These are phyloP conservation scores for Diploscapter pachys DNA, from an alignment of 1,140 invertebrate species.

Conservation along the genomic window DNA sequence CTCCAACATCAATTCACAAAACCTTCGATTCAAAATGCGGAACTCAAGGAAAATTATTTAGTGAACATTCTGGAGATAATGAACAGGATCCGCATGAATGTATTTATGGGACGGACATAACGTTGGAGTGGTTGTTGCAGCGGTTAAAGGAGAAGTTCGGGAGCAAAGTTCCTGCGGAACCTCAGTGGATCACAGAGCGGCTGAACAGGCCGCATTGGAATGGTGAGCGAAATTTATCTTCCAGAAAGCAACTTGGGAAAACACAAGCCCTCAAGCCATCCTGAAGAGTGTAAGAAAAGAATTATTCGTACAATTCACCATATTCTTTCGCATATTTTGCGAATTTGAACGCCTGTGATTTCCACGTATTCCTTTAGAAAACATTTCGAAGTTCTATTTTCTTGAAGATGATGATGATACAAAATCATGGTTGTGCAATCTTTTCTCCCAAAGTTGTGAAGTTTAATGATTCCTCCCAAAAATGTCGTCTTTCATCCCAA, in stretches of 20 bases:
- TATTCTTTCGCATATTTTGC: not conserved
- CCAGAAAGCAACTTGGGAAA: not conserved
- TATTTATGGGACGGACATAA: constrained; percentile 49
- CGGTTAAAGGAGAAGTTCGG: constrained; percentile 51
- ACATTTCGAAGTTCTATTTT: constrained; percentile 1
- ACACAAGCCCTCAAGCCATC: no score
- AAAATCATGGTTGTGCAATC: no score
- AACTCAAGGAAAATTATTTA: not conserved
- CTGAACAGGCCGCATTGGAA: constrained; percentile 45
- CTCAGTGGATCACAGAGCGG: constrained; percentile 53
- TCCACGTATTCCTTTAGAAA: not conserved
- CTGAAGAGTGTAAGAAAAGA: no score
- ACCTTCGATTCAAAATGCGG: no score
- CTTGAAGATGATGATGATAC: constrained; percentile 1
- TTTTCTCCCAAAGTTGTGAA: no score
- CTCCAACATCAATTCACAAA: no score
- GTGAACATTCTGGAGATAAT: constrained; percentile 21
- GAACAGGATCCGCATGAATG: constrained; percentile 33
- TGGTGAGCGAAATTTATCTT: constrained; percentile 37
- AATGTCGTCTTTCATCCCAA: constrained; percentile 12
- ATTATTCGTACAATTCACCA: not conserved
- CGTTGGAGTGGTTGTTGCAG: constrained; percentile 51
- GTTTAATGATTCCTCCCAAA: not conserved
- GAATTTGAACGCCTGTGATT: constrained; percentile 2
- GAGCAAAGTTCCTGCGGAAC: constrained; percentile 39